phyloP scores from a whole-genome alignment of 2,113 vertebrate genomes.

The Carassius gibelio region DNA sequence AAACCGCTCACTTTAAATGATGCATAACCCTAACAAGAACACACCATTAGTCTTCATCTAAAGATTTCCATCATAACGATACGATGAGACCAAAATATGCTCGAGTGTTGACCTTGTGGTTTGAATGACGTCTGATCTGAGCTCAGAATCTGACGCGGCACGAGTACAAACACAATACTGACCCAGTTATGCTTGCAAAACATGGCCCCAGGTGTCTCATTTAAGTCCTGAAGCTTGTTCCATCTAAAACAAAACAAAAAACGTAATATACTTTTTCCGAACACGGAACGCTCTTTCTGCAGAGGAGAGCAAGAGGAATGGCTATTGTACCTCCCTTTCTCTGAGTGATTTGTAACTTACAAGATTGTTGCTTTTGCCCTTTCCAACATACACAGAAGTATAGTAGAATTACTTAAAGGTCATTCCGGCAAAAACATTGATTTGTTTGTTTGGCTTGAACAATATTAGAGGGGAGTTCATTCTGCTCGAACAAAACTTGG shows the following conservation, averaged over 20 bases:
- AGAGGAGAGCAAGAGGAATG: neutral
- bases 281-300: neutral
- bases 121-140: neutral
- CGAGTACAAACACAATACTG: neutral
- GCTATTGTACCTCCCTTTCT: neutral
- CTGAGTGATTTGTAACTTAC: constrained; percentile 66
- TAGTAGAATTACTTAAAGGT: constrained; percentile 69
- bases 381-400: constrained; percentile 59
- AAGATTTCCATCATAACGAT: neutral
- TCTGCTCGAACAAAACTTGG: constrained; percentile 36
- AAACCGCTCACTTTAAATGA: neutral
- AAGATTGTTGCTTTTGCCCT: constrained; percentile 68
- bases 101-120: neutral
- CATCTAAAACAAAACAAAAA: neutral
- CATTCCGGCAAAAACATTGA: constrained; percentile 60
- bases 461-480: constrained; percentile 56
- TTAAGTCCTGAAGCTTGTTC: neutral
- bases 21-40: neutral
- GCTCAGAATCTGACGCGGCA: neutral
- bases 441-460: constrained; percentile 57
- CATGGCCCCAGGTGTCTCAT: constrained; percentile 35
- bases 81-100: neutral
- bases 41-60: constrained; percentile 18
- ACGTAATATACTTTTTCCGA: neutral
- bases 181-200: constrained; percentile 22